These are phyloP conservation scores for Euthynnus affinis DNA, from an alignment of 2,797 vertebrate genomes.

Conservation along the genomic window DNA sequence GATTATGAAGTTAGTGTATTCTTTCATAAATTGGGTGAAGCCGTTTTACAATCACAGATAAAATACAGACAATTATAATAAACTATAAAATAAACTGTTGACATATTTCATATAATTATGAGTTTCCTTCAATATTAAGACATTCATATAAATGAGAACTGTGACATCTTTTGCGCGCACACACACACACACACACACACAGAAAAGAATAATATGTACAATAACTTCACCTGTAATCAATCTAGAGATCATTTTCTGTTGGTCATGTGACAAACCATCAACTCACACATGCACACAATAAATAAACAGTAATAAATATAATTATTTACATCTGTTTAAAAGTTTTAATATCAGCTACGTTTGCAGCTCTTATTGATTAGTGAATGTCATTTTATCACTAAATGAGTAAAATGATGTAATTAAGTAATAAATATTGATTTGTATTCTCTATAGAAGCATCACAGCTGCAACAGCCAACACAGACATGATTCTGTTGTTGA, in stretches of 20 bases:
- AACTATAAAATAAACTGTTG: neutral
- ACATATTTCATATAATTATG: neutral
- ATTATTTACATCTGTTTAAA: slow-evolving; percentile 24
- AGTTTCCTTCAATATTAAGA: neutral
- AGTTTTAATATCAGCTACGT: neutral
- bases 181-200: neutral
- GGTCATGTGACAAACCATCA: neutral
- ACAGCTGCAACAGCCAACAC: slow-evolving; percentile 10
- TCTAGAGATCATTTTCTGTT: neutral
- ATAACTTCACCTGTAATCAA: neutral
- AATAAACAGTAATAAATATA: slow-evolving; percentile 49
- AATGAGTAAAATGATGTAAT: too few species aligned
- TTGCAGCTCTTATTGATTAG: too few species aligned
- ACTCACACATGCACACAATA: slow-evolving; percentile 35
- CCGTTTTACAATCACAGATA: too few species aligned
- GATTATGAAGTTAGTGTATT: neutral
- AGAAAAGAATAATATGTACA: neutral
- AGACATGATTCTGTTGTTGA: slow-evolving; percentile 21
- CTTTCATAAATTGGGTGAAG: neutral
- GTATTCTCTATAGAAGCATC: neutral
- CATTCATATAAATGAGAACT: neutral
- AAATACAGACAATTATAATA: too few species aligned
- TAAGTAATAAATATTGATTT: too few species aligned
- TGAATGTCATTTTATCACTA: neutral
- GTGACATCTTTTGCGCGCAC: neutral